Base-by-base conservation (phyloP, 1,140 invertebrate species). In the Solen grandis region DNA sequence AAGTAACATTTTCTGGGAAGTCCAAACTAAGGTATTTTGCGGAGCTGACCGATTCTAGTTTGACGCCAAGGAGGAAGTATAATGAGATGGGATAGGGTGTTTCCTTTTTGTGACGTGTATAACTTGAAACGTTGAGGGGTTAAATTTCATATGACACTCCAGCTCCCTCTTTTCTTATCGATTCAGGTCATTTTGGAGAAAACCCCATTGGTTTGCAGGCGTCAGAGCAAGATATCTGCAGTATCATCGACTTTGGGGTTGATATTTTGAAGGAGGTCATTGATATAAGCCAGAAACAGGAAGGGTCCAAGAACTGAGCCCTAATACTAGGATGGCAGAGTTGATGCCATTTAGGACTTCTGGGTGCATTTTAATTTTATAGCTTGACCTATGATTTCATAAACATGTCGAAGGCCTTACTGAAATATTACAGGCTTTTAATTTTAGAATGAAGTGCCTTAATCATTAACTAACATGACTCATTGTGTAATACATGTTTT, bases 361-460 rank as follows among this genome's bases (percentile, higher is more conserved):
- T 69, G 63, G 54, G 54, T 78, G 77, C 14, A 41, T 76, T 52
- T 74, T 75, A n/a, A n/a, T n/a, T n/a, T n/a, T n/a, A n/a, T n/a
- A n/a, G n/a, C n/a, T n/a, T n/a, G n/a, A n/a, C n/a, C n/a, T n/a
- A n/a, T n/a, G n/a, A n/a, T n/a, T n/a, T n/a, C n/a, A n/a, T n/a
- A n/a, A n/a, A n/a, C n/a, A n/a, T n/a, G n/a, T n/a, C n/a, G n/a
- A n/a, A n/a, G n/a, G n/a, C n/a, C n/a, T n/a, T n/a, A n/a, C n/a
- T n/a, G n/a, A n/a, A n/a, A n/a, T n/a, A n/a, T n/a, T n/a, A n/a
- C n/a, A n/a, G n/a, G n/a, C n/a, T n/a, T n/a, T n/a, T n/a, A n/a
- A n/a, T n/a, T n/a, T n/a, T n/a, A n/a, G n/a, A n/a, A n/a, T n/a
- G n/a, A n/a, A n/a, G n/a, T n/a, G n/a, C n/a, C n/a, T n/a, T n/a